Percentiles rank a stretch among this genome's conserved stretches.
These are phyloP conservation scores for Anoura caudifer DNA, from an alignment of 2,113 vertebrate genomes.

Conservation along the genomic window DNA sequence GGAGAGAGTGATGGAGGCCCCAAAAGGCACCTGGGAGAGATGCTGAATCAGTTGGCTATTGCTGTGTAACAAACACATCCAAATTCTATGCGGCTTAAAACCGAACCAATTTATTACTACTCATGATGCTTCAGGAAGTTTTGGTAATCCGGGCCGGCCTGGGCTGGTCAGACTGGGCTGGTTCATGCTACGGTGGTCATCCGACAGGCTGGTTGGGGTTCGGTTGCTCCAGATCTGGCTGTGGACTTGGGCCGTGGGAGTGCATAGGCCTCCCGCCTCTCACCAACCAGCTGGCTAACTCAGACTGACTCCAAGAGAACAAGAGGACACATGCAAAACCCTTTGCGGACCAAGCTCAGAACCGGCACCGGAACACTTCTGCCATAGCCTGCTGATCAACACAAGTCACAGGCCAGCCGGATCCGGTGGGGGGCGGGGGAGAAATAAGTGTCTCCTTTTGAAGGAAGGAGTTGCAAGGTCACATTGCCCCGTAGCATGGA, in stretches of 20 bases:
- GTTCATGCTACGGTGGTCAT: neutral
- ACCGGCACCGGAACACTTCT: too few species aligned
- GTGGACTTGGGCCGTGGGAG: neutral
- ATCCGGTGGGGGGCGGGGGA: neutral
- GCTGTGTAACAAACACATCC: neutral
- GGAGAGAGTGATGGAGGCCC: neutral
- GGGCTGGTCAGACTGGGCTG: fast-evolving
- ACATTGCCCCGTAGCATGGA: neutral
- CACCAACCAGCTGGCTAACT: neutral
- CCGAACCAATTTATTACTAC: neutral
- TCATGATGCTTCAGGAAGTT: too few species aligned
- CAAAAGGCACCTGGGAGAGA: neutral
- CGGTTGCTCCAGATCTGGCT: neutral
- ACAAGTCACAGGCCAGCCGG: neutral
- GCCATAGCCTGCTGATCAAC: neutral
- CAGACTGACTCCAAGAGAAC: neutral
- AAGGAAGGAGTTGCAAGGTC: neutral
- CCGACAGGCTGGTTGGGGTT: neutral
- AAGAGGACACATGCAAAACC: neutral
- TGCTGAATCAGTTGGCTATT: fast-evolving
- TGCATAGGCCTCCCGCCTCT: fast-evolving
- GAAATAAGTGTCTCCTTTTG: neutral
- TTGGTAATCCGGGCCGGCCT: neutral
- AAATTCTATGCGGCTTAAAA: neutral
- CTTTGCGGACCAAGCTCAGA: neutral